phyloP scores from a whole-genome alignment of 2,888 invertebrate species.

The Crocallis elinguaria region DNA sequence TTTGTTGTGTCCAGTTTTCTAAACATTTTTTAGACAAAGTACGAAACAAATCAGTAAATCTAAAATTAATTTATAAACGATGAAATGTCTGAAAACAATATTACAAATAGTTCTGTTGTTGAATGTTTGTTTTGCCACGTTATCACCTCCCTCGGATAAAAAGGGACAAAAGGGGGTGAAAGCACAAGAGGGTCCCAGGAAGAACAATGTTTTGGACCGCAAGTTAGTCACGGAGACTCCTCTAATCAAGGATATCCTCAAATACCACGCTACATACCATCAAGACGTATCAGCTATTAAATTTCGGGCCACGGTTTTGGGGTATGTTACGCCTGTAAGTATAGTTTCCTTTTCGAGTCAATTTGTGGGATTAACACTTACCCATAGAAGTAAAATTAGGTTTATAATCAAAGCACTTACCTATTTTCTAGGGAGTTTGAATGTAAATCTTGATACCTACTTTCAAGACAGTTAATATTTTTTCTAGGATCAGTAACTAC shows the following conservation, averaged over 20 bases:
- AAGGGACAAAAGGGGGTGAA: slow-evolving; percentile 76
- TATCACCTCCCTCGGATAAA: slow-evolving; percentile 77
- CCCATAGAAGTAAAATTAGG: too few species aligned
- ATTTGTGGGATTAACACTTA: too few species aligned
- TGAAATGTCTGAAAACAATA: slow-evolving; percentile 66
- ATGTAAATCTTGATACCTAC: too few species aligned
- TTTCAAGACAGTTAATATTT: neutral
- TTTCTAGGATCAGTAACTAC: too few species aligned
- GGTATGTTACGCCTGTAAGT: slow-evolving; percentile 94
- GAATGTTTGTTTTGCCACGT: slow-evolving; percentile 71
- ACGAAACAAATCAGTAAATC: neutral
- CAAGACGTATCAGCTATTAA: slow-evolving; percentile 87
- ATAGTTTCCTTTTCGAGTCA: neutral
- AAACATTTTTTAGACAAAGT: slow-evolving; percentile 4
- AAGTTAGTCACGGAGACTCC: slow-evolving; percentile 88
- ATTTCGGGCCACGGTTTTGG: slow-evolving; percentile 91
- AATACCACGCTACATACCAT: slow-evolving; percentile 90
- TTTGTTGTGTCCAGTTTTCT: too few species aligned
- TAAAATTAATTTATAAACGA: slow-evolving; percentile 39
- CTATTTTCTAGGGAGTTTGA: too few species aligned
- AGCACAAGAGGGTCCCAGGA: slow-evolving; percentile 84
- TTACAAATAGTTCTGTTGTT: slow-evolving; percentile 65
- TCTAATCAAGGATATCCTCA: slow-evolving; percentile 89
- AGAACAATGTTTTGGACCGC: slow-evolving; percentile 88
- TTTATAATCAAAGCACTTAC: too few species aligned